Evolutionary conservation across 2,113 vertebrate genomes (phyloP).

Genomic region (Anolis sagrei): DNA sequence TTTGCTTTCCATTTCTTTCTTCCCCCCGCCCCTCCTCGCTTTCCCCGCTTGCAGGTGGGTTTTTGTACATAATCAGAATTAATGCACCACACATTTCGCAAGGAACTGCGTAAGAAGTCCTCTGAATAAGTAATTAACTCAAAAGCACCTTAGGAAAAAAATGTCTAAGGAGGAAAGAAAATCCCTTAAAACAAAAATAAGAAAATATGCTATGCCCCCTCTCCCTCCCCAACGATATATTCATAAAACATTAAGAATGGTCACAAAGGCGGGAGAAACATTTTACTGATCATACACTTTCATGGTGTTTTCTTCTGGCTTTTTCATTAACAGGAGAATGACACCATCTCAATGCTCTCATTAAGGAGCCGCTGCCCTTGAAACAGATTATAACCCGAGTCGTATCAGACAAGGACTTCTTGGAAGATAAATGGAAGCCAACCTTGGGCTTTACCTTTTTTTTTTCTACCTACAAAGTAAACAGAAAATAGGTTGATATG

Average conservation of each 20-base stretch:
- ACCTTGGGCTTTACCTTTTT: conserved; percentile 28
- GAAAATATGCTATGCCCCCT: conserved; percentile 50
- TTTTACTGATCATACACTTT: conserved; percentile 81
- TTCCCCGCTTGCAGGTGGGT: conserved; percentile 85
- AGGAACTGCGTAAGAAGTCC: conserved; percentile 86
- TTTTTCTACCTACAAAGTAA: conserved; percentile 47
- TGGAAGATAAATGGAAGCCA: conserved; percentile 73
- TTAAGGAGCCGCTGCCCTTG: conserved; percentile 69
- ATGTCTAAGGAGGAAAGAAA: conserved; percentile 66
- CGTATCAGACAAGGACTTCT: conserved; percentile 64
- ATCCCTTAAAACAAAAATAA: neutral
- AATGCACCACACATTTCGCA: conserved; percentile 93
- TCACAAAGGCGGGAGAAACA: conserved; percentile 82
- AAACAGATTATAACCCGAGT: conserved; percentile 53
- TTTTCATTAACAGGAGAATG: conserved; percentile 37
- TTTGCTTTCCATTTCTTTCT: conserved; percentile 54
- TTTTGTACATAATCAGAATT: conserved; percentile 94
- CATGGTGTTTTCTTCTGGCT: conserved; percentile 70
- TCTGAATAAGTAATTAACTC: conserved; percentile 92
- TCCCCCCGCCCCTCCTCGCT: too few species aligned
- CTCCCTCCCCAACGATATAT: conserved; percentile 69
- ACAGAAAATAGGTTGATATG: conserved; percentile 53
- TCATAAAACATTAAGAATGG: conserved; percentile 87
- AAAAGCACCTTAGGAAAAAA: conserved; percentile 84
- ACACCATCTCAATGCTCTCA: conserved; percentile 57